Conservation (phyloP, 1,140 invertebrate species). For the Psilanteris sp. region DNA sequence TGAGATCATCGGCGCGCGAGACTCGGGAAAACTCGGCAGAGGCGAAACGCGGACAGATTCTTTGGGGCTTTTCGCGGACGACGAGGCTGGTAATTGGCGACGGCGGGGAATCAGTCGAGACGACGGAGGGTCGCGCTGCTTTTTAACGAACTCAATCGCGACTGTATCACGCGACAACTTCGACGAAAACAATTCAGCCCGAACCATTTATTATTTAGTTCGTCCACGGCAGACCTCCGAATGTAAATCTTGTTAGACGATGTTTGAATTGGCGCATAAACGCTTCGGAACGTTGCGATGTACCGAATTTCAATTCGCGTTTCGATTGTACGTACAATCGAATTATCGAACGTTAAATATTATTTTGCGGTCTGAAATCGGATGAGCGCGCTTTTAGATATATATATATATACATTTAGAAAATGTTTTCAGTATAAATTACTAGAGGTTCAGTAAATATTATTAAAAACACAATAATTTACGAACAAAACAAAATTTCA, state of each 20-base stretch:
- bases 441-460: too few relatives aligned
- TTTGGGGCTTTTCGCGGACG: conserved; percentile 41
- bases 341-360: too few relatives aligned
- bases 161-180: conserved; percentile 24
- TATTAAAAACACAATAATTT: too few relatives aligned
- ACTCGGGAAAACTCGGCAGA: conserved; percentile 43
- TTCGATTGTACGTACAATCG: too few relatives aligned
- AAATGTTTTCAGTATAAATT: too few relatives aligned
- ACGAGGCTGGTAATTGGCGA: conserved; percentile 33
- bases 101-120: conserved; percentile 19
- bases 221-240: not conserved
- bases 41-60: conserved; percentile 40
- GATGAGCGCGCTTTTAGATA: too few relatives aligned
- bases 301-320: too few relatives aligned
- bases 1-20: conserved; percentile 54
- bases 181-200: not conserved
- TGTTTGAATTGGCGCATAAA: not conserved
- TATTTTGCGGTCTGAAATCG: too few relatives aligned
- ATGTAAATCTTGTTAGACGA: conserved; percentile 1
- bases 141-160: conserved; percentile 31
- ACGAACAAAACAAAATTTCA: too few relatives aligned
- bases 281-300: too few relatives aligned
- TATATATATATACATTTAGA: too few relatives aligned
- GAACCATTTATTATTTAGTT: conserved; percentile 18
- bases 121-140: conserved; percentile 17